Evolutionary conservation across 2,113 vertebrate genomes (phyloP).

Genomic region (Pholis gunnellus): DNA sequence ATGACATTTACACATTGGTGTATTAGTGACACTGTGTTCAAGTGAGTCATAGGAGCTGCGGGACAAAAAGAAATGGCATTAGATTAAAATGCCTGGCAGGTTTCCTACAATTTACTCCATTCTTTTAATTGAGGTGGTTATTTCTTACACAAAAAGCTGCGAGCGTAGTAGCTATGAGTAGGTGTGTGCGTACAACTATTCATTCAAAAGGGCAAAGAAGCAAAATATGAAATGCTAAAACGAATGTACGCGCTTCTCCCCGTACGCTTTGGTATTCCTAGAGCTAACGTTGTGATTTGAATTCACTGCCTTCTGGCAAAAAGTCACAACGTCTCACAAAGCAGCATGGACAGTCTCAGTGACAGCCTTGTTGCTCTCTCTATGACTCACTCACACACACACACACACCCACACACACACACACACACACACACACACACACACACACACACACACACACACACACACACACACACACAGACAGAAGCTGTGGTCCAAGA

Average conservation of each 20-base stretch:
- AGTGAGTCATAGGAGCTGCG: neutral
- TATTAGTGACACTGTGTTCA: neutral
- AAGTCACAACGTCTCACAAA: constrained; percentile 62
- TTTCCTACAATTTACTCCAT: constrained; percentile 17
- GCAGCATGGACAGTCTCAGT: constrained; percentile 66
- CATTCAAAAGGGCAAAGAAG: neutral
- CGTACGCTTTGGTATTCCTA: constrained; percentile 43
- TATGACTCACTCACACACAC: constrained; percentile 59
- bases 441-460: constrained; percentile 31
- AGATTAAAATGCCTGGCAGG: neutral
- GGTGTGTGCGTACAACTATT: neutral
- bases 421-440: constrained; percentile 28
- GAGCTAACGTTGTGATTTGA: constrained; percentile 86
- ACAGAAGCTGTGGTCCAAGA: constrained; percentile 51
- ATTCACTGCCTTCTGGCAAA: constrained; percentile 69
- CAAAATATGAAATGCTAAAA: constrained; percentile 4
- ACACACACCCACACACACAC: constrained; percentile 8
- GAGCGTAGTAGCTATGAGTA: neutral
- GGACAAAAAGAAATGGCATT: neutral
- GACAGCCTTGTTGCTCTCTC: constrained; percentile 53
- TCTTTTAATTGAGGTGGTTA: constrained; percentile 1
- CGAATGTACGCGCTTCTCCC: neutral
- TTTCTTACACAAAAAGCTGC: constrained; percentile 20
- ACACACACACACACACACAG: constrained; percentile 31
- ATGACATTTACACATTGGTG: constrained; percentile 8